Conservation (phyloP, 2,888 invertebrate species). For the Calliopum simillimum region DNA sequence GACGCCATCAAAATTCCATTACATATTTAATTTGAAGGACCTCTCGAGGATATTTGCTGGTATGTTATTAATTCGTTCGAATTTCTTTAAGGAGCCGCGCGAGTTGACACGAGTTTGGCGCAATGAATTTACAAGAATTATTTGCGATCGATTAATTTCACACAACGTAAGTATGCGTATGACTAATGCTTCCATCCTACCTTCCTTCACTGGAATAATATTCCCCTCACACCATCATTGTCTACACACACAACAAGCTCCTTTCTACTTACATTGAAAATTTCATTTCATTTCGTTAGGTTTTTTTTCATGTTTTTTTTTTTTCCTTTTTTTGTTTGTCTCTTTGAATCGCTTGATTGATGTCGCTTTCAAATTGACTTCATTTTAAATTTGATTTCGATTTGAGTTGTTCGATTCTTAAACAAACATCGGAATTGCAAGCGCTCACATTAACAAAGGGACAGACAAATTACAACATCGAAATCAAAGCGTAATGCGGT, state of each 20-base stretch:
- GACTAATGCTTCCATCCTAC: neutral
- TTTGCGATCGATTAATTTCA: constrained; percentile 87
- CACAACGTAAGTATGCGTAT: constrained; percentile 67
- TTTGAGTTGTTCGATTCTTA: constrained; percentile 43
- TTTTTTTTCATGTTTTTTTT: too few species aligned
- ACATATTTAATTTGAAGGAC: constrained; percentile 93
- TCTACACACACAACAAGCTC: neutral
- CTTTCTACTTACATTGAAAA: constrained; percentile 1
- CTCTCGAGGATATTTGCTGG: constrained; percentile 87
- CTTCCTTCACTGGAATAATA: neutral
- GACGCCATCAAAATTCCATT: constrained; percentile 94
- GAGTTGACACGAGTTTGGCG: constrained; percentile 89
- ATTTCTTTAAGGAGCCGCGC: constrained; percentile 75
- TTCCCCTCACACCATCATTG: neutral
- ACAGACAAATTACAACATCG: constrained; percentile 31
- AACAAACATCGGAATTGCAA: constrained; percentile 39
- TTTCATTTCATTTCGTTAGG: neutral
- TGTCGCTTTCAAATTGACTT: constrained; percentile 45
- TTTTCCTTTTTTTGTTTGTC: constrained; percentile 15
- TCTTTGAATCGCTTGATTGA: constrained; percentile 42
- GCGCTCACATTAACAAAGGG: constrained; percentile 26
- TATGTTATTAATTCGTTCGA: constrained; percentile 80
- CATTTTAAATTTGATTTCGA: constrained; percentile 46
- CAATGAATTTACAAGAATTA: constrained; percentile 88
- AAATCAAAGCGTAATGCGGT: too few species aligned